These are phyloP conservation scores for Gracilinanus agilis DNA, from an alignment of 2,113 vertebrate genomes.

Conservation along the genomic window DNA sequence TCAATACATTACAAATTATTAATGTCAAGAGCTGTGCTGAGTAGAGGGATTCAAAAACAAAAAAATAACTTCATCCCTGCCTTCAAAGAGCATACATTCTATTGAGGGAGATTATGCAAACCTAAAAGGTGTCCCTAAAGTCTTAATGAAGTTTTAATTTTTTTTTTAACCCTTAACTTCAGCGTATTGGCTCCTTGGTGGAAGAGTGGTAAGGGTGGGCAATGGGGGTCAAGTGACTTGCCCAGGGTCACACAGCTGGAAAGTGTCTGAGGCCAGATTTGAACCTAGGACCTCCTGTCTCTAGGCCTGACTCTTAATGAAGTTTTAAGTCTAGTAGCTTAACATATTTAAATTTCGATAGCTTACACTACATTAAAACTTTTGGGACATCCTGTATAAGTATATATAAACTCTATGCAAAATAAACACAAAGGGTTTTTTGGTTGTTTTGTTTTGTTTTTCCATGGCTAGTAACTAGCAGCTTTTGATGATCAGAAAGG, in stretches of 20 bases:
- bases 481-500: not conserved
- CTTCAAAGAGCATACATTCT: not conserved
- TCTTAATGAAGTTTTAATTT: not conserved
- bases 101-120: not conserved
- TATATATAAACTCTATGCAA: not conserved
- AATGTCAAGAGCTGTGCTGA: not conserved
- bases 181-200: too few species aligned
- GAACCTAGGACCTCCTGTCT: too few species aligned
- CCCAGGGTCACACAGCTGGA: too few species aligned
- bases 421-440: not conserved
- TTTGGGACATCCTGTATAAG: not conserved
- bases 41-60: not conserved
- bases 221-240: too few species aligned
- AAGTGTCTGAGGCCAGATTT: too few species aligned
- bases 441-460: not conserved
- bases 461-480: not conserved
- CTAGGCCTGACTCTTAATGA: too few species aligned
- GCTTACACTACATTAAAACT: not conserved
- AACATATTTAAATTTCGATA: not conserved
- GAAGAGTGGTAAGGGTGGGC: too few species aligned
- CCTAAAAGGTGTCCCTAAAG: not conserved
- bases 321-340: not conserved
- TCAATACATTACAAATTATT: not conserved
- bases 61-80: not conserved
- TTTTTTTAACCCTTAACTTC: too few species aligned